Percentiles rank a stretch among this genome's conserved stretches.
phyloP scores from a whole-genome alignment of 2,113 vertebrate species.

The Mus pahari region DNA sequence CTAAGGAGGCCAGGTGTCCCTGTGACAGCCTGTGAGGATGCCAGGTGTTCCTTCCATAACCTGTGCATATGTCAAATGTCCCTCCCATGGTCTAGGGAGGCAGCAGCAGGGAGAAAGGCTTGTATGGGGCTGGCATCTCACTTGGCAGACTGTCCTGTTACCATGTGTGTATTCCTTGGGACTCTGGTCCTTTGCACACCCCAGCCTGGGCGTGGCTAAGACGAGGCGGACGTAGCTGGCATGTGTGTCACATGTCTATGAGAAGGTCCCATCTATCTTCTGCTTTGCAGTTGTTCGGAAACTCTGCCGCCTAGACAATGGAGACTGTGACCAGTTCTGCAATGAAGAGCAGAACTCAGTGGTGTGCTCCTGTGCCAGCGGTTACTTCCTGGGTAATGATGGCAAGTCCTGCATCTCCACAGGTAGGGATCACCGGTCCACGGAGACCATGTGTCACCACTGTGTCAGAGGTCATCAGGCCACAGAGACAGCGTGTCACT shows the following conservation, averaged over 20 bases:
- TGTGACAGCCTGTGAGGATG: no score
- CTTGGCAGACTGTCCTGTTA: no score
- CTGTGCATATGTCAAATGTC: neutral
- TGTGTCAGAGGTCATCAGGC: constrained; percentile 72
- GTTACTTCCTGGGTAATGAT: constrained; percentile 89
- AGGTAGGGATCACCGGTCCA: constrained; percentile 82
- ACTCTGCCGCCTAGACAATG: constrained; percentile 92
- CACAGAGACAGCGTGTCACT: accelerated
- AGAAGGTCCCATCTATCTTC: neutral
- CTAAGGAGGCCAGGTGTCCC: neutral
- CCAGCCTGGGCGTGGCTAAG: neutral
- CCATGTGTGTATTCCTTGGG: neutral
- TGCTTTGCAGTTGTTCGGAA: constrained; percentile 86
- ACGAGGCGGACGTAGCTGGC: no score
- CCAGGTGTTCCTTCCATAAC: neutral
- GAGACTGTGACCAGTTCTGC: constrained; percentile 95
- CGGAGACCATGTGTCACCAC: no score
- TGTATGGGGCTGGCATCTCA: no score
- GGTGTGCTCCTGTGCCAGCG: constrained; percentile 90
- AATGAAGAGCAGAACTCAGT: constrained; percentile 74
- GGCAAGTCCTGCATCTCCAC: constrained; percentile 89
- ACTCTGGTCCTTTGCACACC: neutral
- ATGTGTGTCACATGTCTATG: neutral
- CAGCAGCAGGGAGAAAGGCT: neutral
- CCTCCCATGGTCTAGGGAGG: neutral